Percentiles rank a stretch among this genome's conserved stretches.
phyloP scores from a whole-genome alignment of 2,797 vertebrate genomes.

The Choloepus didactylus region DNA sequence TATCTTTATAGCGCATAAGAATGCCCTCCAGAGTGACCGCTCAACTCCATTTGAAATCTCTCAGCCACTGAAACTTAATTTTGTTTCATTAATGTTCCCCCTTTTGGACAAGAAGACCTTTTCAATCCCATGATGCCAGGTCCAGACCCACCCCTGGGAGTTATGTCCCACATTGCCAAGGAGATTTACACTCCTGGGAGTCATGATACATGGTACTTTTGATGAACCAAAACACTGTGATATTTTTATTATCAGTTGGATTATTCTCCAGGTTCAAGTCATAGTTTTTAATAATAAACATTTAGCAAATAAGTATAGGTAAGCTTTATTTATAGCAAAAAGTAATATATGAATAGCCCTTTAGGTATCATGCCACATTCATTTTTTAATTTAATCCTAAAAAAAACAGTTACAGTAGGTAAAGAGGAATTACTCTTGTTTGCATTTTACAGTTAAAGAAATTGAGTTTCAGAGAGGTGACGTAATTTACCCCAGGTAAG shows the following conservation, averaged over 20 bases:
- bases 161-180: too few species aligned
- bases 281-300: not conserved
- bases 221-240: not conserved
- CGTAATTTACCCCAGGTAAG: not conserved
- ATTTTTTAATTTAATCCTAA: not conserved
- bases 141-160: too few species aligned
- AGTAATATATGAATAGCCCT: not conserved
- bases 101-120: too few species aligned
- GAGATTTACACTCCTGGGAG: too few species aligned
- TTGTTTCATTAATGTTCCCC: too few species aligned
- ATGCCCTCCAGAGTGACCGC: too few species aligned
- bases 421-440: not conserved
- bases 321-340: constrained; percentile 12
- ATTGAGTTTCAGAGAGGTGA: not conserved
- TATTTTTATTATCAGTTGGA: not conserved
- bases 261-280: not conserved
- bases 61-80: too few species aligned
- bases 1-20: too few species aligned
- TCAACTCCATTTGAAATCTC: too few species aligned
- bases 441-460: constrained; percentile 44
- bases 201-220: not conserved
- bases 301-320: not conserved
- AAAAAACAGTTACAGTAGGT: not conserved
- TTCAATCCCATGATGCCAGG: too few species aligned
- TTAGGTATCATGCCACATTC: not conserved